These are phyloP conservation scores for Labia minor DNA, from an alignment of 2,888 invertebrate species.

Conservation along the genomic window DNA sequence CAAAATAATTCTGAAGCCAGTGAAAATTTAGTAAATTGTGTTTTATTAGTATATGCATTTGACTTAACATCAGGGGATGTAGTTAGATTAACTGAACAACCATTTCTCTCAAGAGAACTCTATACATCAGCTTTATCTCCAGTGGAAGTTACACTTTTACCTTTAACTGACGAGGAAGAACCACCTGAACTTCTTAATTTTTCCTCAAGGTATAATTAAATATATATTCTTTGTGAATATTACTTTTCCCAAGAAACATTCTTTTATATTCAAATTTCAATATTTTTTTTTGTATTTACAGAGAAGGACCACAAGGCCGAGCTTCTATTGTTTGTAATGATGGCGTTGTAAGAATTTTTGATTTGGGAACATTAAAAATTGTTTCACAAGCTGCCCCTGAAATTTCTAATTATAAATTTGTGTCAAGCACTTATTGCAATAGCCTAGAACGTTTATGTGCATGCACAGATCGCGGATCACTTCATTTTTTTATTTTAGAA, in stretches of 20 bases:
- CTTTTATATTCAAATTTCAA: background rate
- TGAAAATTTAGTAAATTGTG: conserved; percentile 30
- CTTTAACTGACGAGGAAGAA: conserved; percentile 40
- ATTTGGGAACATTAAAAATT: conserved; percentile 56
- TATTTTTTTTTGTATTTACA: background rate
- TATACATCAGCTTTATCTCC: conserved; percentile 51
- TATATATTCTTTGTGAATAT: conserved; percentile 23
- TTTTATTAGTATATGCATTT: conserved; percentile 46
- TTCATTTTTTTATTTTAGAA: conserved; percentile 71
- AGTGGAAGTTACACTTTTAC: conserved; percentile 56
- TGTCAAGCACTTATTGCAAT: conserved; percentile 75
- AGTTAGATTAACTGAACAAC: conserved; percentile 47
- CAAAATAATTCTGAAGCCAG: conserved; percentile 19
- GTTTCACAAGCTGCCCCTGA: conserved; percentile 57
- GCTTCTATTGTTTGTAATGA: conserved; percentile 63
- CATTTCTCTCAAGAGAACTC: conserved; percentile 50
- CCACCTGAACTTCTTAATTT: conserved; percentile 28
- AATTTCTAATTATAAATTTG: conserved; percentile 50
- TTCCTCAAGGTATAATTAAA: conserved; percentile 17
- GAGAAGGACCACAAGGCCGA: conserved; percentile 37
- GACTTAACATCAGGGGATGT: conserved; percentile 40
- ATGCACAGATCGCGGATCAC: conserved; percentile 65
- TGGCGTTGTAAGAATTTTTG: conserved; percentile 61
- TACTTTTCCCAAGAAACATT: background rate
- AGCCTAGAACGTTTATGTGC: conserved; percentile 77